A percentile compares a stretch with the other conserved stretches of the same genome.
Evolutionary conservation across 1,140 invertebrate genomes (phyloP).

Genomic region (Heterodera schachtii): DNA sequence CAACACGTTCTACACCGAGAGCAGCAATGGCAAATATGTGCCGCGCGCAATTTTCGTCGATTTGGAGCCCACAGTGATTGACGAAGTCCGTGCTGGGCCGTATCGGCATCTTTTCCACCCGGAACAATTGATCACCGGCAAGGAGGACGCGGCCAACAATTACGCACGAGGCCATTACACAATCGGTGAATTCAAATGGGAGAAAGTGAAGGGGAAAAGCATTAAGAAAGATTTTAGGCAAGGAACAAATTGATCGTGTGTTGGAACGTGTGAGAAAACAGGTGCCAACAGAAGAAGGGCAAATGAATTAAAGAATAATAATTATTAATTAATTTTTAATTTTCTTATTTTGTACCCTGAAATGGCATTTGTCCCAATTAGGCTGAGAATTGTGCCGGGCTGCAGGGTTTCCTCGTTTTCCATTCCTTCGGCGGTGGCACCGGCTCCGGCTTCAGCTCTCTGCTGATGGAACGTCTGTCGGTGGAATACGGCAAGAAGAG

Average conservation of each 20-base stretch:
- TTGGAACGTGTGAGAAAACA: conserved; percentile 52
- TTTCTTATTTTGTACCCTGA: too few relatives aligned
- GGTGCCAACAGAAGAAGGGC: not conserved
- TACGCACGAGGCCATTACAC: conserved; percentile 82
- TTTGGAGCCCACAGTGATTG: conserved; percentile 81
- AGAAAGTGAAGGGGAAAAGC: not conserved
- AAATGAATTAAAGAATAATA: too few relatives aligned
- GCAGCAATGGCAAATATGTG: conserved; percentile 44
- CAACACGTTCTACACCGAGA: conserved; percentile 71
- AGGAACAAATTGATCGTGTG: conserved; percentile 71
- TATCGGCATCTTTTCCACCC: conserved; percentile 66
- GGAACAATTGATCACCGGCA: conserved; percentile 66
- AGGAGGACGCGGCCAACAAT: conserved; percentile 68
- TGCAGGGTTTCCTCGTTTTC: conserved; percentile 85
- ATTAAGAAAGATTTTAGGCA: conserved; percentile 70
- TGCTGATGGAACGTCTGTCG: conserved; percentile 84
- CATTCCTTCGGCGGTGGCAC: conserved; percentile 88
- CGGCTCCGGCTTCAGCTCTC: conserved; percentile 82
- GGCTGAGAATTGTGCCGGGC: conserved; percentile 68
- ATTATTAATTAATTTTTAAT: too few relatives aligned
- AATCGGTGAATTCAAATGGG: conserved; percentile 25
- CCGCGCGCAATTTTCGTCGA: conserved; percentile 45
- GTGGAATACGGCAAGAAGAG: conserved; percentile 87
- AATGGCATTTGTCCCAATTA: not conserved
- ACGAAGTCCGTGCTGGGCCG: conserved; percentile 40